Evolutionary conservation across 2,113 vertebrate species (phyloP).

Genomic region (Coptodon bakossiorum): DNA sequence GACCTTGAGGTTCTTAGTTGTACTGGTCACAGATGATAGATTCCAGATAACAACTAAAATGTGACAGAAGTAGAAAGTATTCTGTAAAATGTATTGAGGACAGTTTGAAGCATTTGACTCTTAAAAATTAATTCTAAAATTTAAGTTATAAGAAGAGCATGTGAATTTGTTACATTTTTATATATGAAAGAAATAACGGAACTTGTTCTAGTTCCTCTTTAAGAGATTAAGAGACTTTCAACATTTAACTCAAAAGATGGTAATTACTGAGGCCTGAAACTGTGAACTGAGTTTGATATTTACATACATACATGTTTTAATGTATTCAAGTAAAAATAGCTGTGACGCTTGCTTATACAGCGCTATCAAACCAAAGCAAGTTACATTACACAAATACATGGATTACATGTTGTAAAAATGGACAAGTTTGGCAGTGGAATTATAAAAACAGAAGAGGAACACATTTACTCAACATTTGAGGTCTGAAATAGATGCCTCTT

Average conservation of each 20-base stretch:
- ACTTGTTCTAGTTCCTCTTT: neutral
- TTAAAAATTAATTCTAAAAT: neutral
- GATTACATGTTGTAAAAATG: neutral
- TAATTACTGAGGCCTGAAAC: neutral
- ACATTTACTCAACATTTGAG: neutral
- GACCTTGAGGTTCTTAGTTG: neutral
- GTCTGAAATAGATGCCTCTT: neutral
- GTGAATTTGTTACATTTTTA: neutral
- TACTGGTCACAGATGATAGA: neutral
- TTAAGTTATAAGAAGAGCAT: neutral
- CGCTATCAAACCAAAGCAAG: neutral
- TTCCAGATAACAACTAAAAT: neutral
- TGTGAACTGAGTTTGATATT: neutral
- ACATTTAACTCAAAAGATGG: accelerated
- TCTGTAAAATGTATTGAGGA: neutral
- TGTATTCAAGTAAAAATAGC: neutral
- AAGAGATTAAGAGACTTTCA: neutral
- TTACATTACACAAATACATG: neutral
- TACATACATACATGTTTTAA: neutral
- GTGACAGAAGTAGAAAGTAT: neutral
- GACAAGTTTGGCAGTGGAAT: neutral
- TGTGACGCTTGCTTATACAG: neutral
- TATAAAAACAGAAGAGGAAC: neutral
- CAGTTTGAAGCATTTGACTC: neutral
- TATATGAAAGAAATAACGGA: accelerated